A percentile compares a stretch with the other conserved stretches of the same genome.
Conservation (phyloP, 2,888 invertebrate species). For the Habrosyne pyritoides region DNA sequence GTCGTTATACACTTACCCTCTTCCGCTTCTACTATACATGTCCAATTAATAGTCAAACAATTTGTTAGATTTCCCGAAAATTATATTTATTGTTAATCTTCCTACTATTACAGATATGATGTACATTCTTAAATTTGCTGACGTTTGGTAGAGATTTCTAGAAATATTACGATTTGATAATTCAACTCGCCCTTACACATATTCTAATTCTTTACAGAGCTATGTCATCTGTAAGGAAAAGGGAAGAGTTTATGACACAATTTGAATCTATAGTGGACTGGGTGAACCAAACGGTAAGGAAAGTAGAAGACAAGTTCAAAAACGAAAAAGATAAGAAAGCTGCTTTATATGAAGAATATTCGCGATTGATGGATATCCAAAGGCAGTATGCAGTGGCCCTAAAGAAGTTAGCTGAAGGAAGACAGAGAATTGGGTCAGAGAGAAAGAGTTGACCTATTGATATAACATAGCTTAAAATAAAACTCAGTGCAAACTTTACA, state of each 20-base stretch:
- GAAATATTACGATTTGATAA: no score
- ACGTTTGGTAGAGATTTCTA: no score
- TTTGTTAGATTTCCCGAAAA: no score
- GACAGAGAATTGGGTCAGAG: conserved; percentile 52
- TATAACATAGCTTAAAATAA: background rate
- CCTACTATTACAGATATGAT: no score
- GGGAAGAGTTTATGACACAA: conserved; percentile 95
- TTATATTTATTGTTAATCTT: no score
- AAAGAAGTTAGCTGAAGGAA: conserved; percentile 67
- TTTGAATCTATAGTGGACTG: conserved; percentile 95
- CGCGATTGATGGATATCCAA: conserved; percentile 72
- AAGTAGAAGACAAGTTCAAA: conserved; percentile 85
- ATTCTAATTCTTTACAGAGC: conserved; percentile 83
- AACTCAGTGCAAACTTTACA: conserved; percentile 13
- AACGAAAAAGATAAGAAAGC: conserved; percentile 67
- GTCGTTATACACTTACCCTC: no score
- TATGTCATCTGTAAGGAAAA: conserved; percentile 90
- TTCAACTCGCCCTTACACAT: no score
- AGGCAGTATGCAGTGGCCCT: conserved; percentile 74
- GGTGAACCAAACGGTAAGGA: conserved; percentile 92
- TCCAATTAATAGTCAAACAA: no score
- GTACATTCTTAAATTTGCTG: no score
- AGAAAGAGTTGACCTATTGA: conserved; percentile 26
- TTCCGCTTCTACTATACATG: no score
- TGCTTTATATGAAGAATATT: conserved; percentile 64